Percentiles rank a stretch among this genome's conserved stretches.
Conservation (phyloP, 1,140 invertebrate genomes). For the Drosophila grimshawi region DNA sequence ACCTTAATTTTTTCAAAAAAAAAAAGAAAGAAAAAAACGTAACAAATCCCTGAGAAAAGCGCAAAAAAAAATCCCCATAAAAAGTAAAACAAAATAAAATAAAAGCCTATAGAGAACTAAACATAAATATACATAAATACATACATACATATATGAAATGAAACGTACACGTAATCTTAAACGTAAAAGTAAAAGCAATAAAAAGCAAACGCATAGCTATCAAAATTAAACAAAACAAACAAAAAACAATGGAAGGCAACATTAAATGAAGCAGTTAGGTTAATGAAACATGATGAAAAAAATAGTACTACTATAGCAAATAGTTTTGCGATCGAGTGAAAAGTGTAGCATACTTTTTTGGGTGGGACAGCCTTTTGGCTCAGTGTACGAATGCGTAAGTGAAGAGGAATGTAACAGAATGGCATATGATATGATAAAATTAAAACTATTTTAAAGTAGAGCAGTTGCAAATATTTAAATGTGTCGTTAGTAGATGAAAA, state of each 20-base stretch:
- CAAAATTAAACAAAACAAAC: conserved; percentile 50
- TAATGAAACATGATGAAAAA: conserved; percentile 37
- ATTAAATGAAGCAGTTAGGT: conserved; percentile 46
- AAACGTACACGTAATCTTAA: conserved; percentile 43
- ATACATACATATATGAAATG: conserved; percentile 45
- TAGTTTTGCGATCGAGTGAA: conserved; percentile 51
- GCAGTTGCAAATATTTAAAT: conserved; percentile 81
- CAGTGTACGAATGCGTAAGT: conserved; percentile 6
- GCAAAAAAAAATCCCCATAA: conserved; percentile 41
- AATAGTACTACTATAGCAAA: conserved; percentile 27
- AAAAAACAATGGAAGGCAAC: conserved; percentile 38
- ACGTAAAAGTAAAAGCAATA: conserved; percentile 82
- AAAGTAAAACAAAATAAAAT: conserved; percentile 32
- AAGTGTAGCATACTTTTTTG: conserved; percentile 68
- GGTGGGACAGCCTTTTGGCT: conserved; percentile 65
- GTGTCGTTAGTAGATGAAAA: conserved; percentile 72
- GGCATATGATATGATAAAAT: conserved; percentile 70
- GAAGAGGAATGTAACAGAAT: conserved; percentile 54
- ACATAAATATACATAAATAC: conserved; percentile 53
- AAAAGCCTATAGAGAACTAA: conserved; percentile 49
- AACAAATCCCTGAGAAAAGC: conserved; percentile 50
- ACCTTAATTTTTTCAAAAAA: conserved; percentile 78
- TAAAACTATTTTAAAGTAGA: conserved; percentile 81
- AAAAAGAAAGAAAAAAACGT: conserved; percentile 33
- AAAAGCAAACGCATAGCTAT: conserved; percentile 79